Evolutionary conservation across 1,140 invertebrate genomes (phyloP), one percentile per base, ranked within the genome.

Genomic region (Philotrypesis tridentata): DNA sequence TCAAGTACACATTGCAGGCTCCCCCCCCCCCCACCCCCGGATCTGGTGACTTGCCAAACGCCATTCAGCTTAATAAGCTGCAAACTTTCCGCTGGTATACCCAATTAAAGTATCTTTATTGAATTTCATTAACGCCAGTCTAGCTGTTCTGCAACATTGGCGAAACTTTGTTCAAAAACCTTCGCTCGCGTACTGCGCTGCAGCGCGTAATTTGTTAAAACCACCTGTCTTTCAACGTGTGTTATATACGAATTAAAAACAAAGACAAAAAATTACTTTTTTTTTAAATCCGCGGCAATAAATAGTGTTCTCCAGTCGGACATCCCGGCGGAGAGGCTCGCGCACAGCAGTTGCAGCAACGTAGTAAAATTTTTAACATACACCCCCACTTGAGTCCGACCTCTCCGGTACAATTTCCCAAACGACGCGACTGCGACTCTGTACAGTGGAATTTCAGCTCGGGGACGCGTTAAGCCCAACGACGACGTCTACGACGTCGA

Each of bases 1-100:
- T 80, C 48, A 82, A 70, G 43, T 6, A 55, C 67, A 70, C 31
- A 70, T 70, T 33, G 29, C 67, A 43, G n/a, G n/a, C n/a, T n/a
- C n/a, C n/a, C n/a, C n/a, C n/a, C n/a, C n/a, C n/a, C n/a, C n/a
- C n/a, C n/a, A n/a, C n/a, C 37, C 23, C 27, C 11, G 23, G 48
- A 43, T 72, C 70, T 72, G 33, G 70, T 72, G 40, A 40, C 33
- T 43, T 43, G 70, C 37, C 33, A 72, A 72, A 48, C 25, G n/a
- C 29, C 33, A 72, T 72, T 11, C 55, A 43, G 43, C 33, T 65
- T 73, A 63, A 37, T 55, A 25, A 74, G 33, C 79, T 48, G 48
- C 31, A 31, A 80, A 33, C 43, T 23, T 80, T 29, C 11, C 9
- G 27, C 9, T 8, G 14, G 25, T 55, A n/a, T n/a, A 55, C 48